A percentile compares a stretch with the other conserved stretches of the same genome.
phyloP scores from a whole-genome alignment of 2,797 vertebrate species.

The Phyllotis vaccarum region DNA sequence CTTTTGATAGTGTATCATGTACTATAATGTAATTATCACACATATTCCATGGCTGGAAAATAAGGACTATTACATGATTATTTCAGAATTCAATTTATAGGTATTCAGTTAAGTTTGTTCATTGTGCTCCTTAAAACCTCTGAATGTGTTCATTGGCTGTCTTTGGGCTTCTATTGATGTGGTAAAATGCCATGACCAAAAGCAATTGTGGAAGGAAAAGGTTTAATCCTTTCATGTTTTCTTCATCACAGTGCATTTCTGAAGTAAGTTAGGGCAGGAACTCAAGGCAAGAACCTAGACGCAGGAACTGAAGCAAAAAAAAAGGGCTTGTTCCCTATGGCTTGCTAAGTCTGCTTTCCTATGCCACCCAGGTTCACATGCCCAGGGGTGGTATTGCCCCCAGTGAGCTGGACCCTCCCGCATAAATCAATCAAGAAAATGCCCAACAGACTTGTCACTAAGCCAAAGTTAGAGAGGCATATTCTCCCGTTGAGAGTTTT shows the following conservation, averaged over 20 bases:
- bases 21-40: not conserved
- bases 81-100: not conserved
- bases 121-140: not conserved
- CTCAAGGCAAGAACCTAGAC: not conserved
- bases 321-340: not conserved
- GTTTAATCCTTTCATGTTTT: not conserved
- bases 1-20: not conserved
- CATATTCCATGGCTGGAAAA: not conserved
- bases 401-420: not conserved
- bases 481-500: not conserved
- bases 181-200: not conserved
- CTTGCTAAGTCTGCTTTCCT: not conserved
- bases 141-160: not conserved
- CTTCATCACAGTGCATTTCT: not conserved
- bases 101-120: not conserved
- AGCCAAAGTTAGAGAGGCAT: not conserved
- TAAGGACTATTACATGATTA: not conserved
- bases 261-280: not conserved
- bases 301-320: not conserved
- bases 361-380: not conserved
- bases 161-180: not conserved
- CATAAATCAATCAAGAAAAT: not conserved
- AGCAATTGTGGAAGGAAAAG: not conserved
- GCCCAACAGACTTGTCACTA: not conserved
- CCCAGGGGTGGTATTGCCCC: too few relatives aligned